Percentiles rank a stretch among this genome's conserved stretches.
Evolutionary conservation across 2,888 invertebrate species (phyloP).

Genomic region (Oscheius myriophilus): DNA sequence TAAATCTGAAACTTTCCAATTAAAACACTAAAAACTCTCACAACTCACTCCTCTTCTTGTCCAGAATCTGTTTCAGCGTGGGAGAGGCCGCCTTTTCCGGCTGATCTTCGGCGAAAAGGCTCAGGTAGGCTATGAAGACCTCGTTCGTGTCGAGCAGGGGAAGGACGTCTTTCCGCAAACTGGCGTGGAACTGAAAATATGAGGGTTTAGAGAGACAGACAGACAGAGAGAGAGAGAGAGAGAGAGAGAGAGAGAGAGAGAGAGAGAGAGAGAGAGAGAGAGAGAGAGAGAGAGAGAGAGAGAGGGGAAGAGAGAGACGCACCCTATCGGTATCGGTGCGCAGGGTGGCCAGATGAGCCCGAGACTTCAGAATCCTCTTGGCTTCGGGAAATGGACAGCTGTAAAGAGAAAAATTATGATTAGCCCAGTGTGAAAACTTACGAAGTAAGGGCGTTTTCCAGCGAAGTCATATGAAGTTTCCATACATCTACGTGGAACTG

Average conservation of each 20-base stretch:
- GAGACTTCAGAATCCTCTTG: conserved; percentile 37
- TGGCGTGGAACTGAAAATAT: conserved; percentile 35
- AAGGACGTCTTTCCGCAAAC: conserved; percentile 38
- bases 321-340: conserved; percentile 29
- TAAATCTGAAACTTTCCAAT: conserved; percentile 31
- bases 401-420: neutral
- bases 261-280: neutral
- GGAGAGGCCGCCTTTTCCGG: conserved; percentile 40
- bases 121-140: conserved; percentile 46
- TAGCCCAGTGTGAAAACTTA: conserved; percentile 12
- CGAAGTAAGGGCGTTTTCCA: conserved; percentile 53
- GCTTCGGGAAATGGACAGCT: conserved; percentile 36
- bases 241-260: neutral
- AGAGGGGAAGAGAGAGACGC: neutral
- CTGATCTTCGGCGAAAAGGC: conserved; percentile 40
- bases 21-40: neutral
- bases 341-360: conserved; percentile 43
- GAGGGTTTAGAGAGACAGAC: too few relatives aligned
- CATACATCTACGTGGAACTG: conserved; percentile 48
- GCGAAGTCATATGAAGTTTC: conserved; percentile 51
- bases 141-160: conserved; percentile 45
- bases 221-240: too few relatives aligned
- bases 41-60: conserved; percentile 32
- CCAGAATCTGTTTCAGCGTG: conserved; percentile 38
- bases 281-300: neutral